These are phyloP conservation scores for Pristionchus fissidentatus DNA, from an alignment of 2,888 invertebrate species.

Conservation along the genomic window DNA sequence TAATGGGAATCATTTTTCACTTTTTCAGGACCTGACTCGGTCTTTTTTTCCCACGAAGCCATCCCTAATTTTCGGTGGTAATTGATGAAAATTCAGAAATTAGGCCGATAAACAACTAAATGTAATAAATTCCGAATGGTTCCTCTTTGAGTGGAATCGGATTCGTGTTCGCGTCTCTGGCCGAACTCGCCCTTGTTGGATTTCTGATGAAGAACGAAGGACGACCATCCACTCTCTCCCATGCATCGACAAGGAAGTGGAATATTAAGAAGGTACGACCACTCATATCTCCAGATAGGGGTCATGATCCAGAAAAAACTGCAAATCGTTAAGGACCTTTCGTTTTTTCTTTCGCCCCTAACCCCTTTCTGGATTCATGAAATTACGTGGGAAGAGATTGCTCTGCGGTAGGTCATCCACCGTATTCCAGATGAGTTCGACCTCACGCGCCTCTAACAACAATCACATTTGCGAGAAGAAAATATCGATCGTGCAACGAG, in stretches of 20 bases:
- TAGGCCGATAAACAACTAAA: too few relatives aligned
- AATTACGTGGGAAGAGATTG: neutral
- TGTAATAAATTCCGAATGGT: neutral
- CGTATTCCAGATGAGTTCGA: constrained; percentile 23
- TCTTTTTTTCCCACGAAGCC: too few relatives aligned
- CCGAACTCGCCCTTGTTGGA: constrained; percentile 74
- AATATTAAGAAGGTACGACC: constrained; percentile 38
- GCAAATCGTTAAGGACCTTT: too few relatives aligned
- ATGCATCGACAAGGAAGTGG: constrained; percentile 42
- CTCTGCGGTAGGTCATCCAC: neutral
- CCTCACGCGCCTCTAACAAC: neutral
- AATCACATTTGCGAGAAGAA: constrained; percentile 50
- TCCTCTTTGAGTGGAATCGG: constrained; percentile 68
- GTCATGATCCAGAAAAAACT: too few relatives aligned
- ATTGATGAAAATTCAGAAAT: too few relatives aligned
- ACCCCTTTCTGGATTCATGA: too few relatives aligned
- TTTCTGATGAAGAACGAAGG: constrained; percentile 70
- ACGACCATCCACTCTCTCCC: constrained; percentile 50
- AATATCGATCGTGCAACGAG: constrained; percentile 51
- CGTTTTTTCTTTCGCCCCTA: too few relatives aligned
- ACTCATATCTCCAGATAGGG: too few relatives aligned
- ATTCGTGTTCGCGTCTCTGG: constrained; percentile 74
- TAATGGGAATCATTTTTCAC: too few relatives aligned
- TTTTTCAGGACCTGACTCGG: too few relatives aligned
- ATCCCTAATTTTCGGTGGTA: too few relatives aligned